These are phyloP conservation scores for Heteronetta atricapilla DNA, from an alignment of 2,113 vertebrate genomes.

Conservation along the genomic window DNA sequence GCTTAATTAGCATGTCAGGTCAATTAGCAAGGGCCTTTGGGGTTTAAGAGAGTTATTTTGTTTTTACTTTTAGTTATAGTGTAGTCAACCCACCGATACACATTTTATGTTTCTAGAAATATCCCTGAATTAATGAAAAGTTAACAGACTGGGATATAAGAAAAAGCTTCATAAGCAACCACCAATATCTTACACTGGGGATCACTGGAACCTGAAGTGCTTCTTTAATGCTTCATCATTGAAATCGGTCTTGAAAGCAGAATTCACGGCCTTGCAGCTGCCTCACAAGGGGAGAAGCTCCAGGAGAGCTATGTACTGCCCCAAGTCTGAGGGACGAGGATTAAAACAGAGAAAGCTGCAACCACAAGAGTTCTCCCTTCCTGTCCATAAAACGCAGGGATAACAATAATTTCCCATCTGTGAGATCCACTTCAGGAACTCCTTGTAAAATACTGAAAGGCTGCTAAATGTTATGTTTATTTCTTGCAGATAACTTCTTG, in stretches of 20 bases:
- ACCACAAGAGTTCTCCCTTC: neutral
- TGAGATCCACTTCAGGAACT: neutral
- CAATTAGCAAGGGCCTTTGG: slow-evolving; percentile 30
- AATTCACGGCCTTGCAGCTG: neutral
- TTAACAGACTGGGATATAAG: slow-evolving; percentile 27
- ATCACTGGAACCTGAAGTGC: slow-evolving; percentile 24
- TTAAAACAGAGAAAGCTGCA: neutral
- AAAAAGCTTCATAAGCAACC: slow-evolving; percentile 54
- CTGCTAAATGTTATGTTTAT: neutral
- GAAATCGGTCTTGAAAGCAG: neutral
- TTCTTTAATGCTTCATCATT: slow-evolving; percentile 25
- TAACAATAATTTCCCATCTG: slow-evolving; percentile 32
- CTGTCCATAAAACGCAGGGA: neutral
- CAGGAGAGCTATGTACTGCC: neutral
- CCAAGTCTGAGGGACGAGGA: neutral
- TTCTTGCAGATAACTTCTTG: slow-evolving; percentile 1
- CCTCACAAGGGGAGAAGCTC: neutral
- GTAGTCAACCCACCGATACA: neutral
- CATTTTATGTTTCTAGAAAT: slow-evolving; percentile 1
- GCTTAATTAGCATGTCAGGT: slow-evolving; percentile 55
- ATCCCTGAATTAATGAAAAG: slow-evolving; percentile 44
- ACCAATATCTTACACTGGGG: slow-evolving; percentile 19
- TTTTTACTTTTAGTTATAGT: slow-evolving; percentile 27
- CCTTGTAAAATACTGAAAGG: neutral
- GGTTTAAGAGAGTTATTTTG: slow-evolving; percentile 18